A percentile compares a stretch with the other conserved stretches of the same genome.
These are phyloP conservation scores for Seira ritae DNA, from an alignment of 2,888 invertebrate genomes.

Conservation along the genomic window DNA sequence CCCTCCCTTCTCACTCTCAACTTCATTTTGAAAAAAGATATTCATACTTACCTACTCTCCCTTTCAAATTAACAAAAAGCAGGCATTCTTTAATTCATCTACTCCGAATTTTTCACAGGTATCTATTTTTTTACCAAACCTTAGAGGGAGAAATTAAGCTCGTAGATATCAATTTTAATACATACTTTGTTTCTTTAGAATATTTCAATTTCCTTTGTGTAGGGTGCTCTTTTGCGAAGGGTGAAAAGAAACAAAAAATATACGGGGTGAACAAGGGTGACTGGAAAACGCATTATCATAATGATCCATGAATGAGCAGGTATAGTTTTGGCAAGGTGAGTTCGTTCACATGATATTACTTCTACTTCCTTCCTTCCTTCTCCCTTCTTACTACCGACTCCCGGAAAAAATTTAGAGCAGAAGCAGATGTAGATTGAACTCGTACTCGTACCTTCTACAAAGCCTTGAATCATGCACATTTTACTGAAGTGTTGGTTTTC, in stretches of 20 bases:
- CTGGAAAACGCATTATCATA: constrained; percentile 1
- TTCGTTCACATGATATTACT: constrained; percentile 18
- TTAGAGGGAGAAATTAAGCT: background rate
- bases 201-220: constrained; percentile 5
- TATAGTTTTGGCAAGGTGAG: background rate
- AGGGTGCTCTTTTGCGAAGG: constrained; percentile 19
- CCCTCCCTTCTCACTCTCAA: no score
- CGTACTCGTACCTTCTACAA: no score
- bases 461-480: no score
- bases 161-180: no score
- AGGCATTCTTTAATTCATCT: background rate
- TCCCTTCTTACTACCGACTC: no score
- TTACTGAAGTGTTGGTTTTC: background rate
- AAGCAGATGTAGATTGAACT: constrained; percentile 3
- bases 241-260: constrained; percentile 10
- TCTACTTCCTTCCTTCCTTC: no score
- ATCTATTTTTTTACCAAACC: background rate
- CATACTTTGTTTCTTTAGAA: constrained; percentile 10
- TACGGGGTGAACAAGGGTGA: constrained; percentile 18
- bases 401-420: constrained; percentile 16
- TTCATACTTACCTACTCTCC: background rate
- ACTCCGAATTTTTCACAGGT: background rate
- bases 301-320: constrained; percentile 19
- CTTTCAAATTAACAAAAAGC: background rate
- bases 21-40: no score